phyloP scores from a whole-genome alignment of 2,113 vertebrate genomes.

The Ophiodon elongatus region DNA sequence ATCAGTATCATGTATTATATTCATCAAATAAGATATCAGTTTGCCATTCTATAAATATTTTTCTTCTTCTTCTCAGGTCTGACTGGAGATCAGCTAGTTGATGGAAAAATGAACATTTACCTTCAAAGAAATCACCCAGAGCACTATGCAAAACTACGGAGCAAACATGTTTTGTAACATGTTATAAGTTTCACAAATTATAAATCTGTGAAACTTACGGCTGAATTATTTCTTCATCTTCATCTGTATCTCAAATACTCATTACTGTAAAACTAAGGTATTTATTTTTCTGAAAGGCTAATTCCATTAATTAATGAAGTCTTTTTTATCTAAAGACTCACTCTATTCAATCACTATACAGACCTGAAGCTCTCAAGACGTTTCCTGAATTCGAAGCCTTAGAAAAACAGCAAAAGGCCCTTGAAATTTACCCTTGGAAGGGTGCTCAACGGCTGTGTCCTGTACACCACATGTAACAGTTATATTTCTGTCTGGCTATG shows the following conservation, averaged over 20 bases:
- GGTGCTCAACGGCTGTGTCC: background rate
- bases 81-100: conserved; percentile 73
- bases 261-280: background rate
- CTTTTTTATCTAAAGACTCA: background rate
- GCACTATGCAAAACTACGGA: conserved; percentile 84
- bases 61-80: conserved; percentile 73
- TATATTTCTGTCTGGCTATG: background rate
- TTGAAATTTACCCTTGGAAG: background rate
- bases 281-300: conserved; percentile 1
- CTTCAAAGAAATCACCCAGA: conserved; percentile 84
- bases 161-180: conserved; percentile 70
- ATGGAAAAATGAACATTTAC: conserved; percentile 89
- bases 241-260: background rate
- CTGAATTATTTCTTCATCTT: background rate
- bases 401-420: background rate
- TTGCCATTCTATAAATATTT: background rate
- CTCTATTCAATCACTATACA: no score
- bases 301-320: background rate
- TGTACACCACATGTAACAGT: background rate
- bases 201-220: background rate
- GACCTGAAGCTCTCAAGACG: background rate
- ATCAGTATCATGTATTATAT: background rate
- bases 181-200: conserved; percentile 1
- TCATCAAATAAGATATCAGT: background rate
- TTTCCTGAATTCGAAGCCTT: background rate